A percentile compares a stretch with the other conserved stretches of the same genome.
phyloP scores from a whole-genome alignment of 2,797 vertebrate genomes.

The Holocentrus rufus region DNA sequence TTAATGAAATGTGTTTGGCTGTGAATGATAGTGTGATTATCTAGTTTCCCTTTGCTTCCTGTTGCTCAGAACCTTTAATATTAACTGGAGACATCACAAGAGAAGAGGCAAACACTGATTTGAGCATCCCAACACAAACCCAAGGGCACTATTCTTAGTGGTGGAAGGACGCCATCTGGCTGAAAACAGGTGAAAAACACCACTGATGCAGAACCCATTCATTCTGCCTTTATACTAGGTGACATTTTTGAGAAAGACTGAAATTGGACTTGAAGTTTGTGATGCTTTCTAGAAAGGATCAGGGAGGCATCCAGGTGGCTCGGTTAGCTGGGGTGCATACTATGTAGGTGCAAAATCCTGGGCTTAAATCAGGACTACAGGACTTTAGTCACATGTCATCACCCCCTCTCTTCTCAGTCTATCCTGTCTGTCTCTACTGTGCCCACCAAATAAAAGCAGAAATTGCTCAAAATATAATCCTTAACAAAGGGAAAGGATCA shows the following conservation, averaged over 20 bases:
- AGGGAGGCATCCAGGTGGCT: too few species aligned
- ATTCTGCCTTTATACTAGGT: background rate
- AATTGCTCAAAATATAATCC: too few species aligned
- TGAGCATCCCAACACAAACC: constrained; percentile 62
- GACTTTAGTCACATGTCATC: background rate
- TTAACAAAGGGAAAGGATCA: background rate
- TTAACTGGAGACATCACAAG: constrained; percentile 57
- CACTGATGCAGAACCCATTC: background rate
- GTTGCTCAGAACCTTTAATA: constrained; percentile 56
- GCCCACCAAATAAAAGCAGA: too few species aligned
- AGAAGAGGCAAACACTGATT: constrained; percentile 52
- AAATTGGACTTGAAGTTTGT: background rate
- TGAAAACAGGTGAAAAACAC: constrained; percentile 27
- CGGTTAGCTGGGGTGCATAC: too few species aligned
- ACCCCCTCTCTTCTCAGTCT: too few species aligned
- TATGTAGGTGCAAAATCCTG: too few species aligned
- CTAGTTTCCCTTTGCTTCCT: constrained; percentile 47
- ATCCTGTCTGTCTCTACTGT: too few species aligned
- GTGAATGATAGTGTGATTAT: constrained; percentile 57
- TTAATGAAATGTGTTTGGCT: constrained; percentile 66
- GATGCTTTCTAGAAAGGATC: background rate
- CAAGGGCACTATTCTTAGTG: constrained; percentile 63
- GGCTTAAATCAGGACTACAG: too few species aligned
- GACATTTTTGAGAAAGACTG: background rate
- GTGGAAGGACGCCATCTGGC: constrained; percentile 79